Percentiles rank a stretch among this genome's conserved stretches.
phyloP scores from a whole-genome alignment of 2,797 vertebrate genomes.

The Pangasius mekongensis region DNA sequence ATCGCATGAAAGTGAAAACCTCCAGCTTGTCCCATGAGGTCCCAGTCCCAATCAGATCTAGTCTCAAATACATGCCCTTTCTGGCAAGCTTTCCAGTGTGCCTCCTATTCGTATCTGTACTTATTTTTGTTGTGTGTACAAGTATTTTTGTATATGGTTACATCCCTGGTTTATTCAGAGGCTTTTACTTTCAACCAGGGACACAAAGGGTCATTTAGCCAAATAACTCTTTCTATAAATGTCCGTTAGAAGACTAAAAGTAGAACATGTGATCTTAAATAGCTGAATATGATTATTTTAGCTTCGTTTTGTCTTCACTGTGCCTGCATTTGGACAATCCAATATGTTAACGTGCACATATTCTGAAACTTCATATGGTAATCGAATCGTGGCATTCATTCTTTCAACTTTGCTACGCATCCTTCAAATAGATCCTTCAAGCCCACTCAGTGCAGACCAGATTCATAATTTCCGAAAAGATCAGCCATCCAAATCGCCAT shows the following conservation, averaged over 20 bases:
- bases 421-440: not conserved
- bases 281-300: not conserved
- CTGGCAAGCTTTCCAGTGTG: not conserved
- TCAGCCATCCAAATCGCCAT: conserved; percentile 5
- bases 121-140: not conserved
- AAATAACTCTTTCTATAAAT: not conserved
- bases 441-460: not conserved
- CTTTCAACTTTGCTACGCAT: not conserved
- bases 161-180: not conserved
- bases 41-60: not conserved
- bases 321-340: not conserved
- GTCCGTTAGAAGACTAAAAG: not conserved
- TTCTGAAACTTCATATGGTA: not conserved
- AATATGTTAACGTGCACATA: not conserved
- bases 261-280: not conserved
- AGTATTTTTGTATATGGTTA: not conserved
- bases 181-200: not conserved
- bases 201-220: not conserved
- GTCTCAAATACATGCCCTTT: not conserved
- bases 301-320: not conserved
- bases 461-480: not conserved
- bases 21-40: not conserved
- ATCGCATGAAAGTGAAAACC: not conserved
- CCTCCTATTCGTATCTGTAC: not conserved
- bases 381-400: not conserved